A percentile compares a stretch with the other conserved stretches of the same genome.
phyloP scores from a whole-genome alignment of 2,888 invertebrate genomes.

The Junonia oenone region DNA sequence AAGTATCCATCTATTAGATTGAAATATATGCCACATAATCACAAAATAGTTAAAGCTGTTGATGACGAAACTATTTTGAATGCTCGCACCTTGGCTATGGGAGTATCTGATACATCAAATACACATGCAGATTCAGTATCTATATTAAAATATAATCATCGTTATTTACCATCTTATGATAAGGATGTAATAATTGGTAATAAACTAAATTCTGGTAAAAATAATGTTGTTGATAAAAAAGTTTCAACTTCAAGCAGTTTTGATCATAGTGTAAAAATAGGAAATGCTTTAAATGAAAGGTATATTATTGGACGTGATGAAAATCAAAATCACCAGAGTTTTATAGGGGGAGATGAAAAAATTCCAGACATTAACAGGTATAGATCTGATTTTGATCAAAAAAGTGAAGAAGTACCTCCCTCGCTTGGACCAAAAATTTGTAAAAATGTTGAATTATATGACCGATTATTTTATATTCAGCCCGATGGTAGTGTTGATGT shows the following conservation, averaged over 20 bases:
- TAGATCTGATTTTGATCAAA: slow-evolving; percentile 50
- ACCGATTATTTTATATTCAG: slow-evolving; percentile 55
- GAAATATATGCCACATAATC: slow-evolving; percentile 48
- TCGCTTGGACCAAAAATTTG: slow-evolving; percentile 52
- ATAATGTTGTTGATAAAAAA: slow-evolving; percentile 22
- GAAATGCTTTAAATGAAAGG: slow-evolving; percentile 62
- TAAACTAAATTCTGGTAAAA: slow-evolving; percentile 22
- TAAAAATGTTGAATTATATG: slow-evolving; percentile 54
- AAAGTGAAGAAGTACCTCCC: slow-evolving; percentile 40
- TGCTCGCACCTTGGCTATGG: slow-evolving; percentile 47
- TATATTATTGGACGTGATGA: slow-evolving; percentile 47
- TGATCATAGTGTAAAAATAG: slow-evolving; percentile 59
- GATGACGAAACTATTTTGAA: slow-evolving; percentile 41
- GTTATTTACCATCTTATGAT: slow-evolving; percentile 45
- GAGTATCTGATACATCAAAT: slow-evolving; percentile 52
- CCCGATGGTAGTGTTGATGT: slow-evolving; percentile 59
- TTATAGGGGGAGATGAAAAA: slow-evolving; percentile 54
- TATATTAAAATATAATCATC: slow-evolving; percentile 58
- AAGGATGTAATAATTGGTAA: slow-evolving; percentile 26
- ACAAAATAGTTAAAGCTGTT: slow-evolving; percentile 37
- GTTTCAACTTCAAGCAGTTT: slow-evolving; percentile 38
- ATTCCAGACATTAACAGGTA: slow-evolving; percentile 62
- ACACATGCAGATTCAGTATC: slow-evolving; percentile 44
- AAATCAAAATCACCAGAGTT: slow-evolving; percentile 52
- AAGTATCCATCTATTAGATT: slow-evolving; percentile 46